Conservation (phyloP, 2,797 vertebrate genomes). For the Lates japonicus region DNA sequence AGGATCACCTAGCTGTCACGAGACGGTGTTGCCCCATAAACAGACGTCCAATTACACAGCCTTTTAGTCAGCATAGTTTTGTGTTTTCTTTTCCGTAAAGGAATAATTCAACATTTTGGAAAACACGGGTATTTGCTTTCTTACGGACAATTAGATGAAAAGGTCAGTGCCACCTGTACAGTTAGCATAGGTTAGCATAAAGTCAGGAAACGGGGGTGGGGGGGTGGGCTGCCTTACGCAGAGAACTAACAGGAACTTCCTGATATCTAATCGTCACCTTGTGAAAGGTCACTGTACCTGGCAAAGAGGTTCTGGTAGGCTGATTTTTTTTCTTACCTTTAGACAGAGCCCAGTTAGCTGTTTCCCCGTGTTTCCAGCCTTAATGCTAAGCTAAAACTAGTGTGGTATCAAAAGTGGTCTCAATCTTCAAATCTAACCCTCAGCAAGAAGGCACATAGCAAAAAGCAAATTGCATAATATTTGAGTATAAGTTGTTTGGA, state of each 20-base stretch:
- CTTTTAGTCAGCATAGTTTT: not conserved
- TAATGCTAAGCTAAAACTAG: not conserved
- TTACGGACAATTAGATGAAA: not conserved
- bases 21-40: constrained; percentile 4
- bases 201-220: not conserved
- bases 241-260: too few species aligned
- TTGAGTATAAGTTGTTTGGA: not conserved
- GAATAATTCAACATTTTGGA: not conserved
- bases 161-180: not conserved
- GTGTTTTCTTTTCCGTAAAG: not conserved
- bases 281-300: too few species aligned
- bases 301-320: not conserved
- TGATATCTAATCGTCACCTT: too few species aligned
- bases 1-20: not conserved
- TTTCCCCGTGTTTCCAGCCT: not conserved
- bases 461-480: not conserved
- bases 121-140: not conserved
- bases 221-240: too few species aligned
- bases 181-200: not conserved
- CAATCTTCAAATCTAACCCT: not conserved
- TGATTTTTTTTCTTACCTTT: not conserved
- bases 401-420: not conserved
- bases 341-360: not conserved
- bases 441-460: not conserved
- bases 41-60: not conserved